phyloP scores from a whole-genome alignment of 2,888 invertebrate species.

The Corbicula japonica region DNA sequence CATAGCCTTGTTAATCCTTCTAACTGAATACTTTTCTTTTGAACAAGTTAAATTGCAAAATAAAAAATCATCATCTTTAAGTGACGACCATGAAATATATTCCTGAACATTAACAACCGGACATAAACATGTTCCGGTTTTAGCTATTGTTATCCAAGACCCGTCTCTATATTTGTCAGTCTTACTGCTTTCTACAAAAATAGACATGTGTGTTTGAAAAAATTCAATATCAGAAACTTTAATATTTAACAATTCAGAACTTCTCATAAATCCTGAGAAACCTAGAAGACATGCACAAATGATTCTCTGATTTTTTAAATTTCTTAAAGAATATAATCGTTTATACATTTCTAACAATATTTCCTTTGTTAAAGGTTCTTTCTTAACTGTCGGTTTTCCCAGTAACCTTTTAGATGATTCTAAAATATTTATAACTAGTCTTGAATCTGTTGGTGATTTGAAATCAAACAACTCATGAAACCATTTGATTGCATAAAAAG shows the following conservation, averaged over 20 bases:
- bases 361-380: slow-evolving; percentile 25
- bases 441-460: no score
- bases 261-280: slow-evolving; percentile 34
- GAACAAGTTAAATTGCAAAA: no score
- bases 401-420: slow-evolving; percentile 36
- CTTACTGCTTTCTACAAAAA: slow-evolving; percentile 43
- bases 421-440: slow-evolving; percentile 33
- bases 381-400: slow-evolving; percentile 9
- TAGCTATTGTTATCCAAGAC: slow-evolving; percentile 19
- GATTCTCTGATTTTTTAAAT: slow-evolving; percentile 31
- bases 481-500: slow-evolving; percentile 40
- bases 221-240: slow-evolving; percentile 23
- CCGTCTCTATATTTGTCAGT: slow-evolving; percentile 49
- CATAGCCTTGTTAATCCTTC: no score
- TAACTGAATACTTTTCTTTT: no score
- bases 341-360: slow-evolving; percentile 2
- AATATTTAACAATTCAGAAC: slow-evolving; percentile 34
- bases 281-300: slow-evolving; percentile 32
- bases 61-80: slow-evolving; percentile 20
- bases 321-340: slow-evolving; percentile 20
- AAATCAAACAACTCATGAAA: no score
- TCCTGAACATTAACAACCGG: slow-evolving; percentile 30
- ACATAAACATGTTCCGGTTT: slow-evolving; percentile 31
- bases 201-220: background rate
- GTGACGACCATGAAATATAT: slow-evolving; percentile 22